Base-by-base conservation (phyloP, 2,888 invertebrate genomes). In the Catocala sponsa region DNA sequence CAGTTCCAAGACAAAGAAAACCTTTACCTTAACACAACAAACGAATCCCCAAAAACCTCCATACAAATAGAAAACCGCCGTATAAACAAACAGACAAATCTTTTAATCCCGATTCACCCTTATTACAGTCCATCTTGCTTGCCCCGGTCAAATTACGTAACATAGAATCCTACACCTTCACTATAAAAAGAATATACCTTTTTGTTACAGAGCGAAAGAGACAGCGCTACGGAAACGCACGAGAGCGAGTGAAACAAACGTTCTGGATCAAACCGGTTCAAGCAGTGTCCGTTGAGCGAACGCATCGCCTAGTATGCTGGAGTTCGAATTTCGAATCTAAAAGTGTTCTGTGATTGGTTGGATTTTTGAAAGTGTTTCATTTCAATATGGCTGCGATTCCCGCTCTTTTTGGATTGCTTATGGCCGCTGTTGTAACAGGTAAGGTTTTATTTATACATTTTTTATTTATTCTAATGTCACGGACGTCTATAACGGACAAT, bases 201-300 rank as follows among this genome's bases (percentile, higher is more conserved):
- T 91, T 92, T 92, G 92, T 92, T 92, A 74, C 92, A 92, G 92
- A 84, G 84, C 71, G 87, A 91, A 74, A 80, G 82, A 79, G 87
- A 84, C 66, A 61, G 64, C 76, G 38, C 72, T 56, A 60, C 41
- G 58, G 60, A 50, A 48, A 12, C 32, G 53, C 50, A 55, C 66
- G 56, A 66, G 87, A 74, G 82, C 53, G 81, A 85, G 81, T 68
- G 83, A 73, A 83, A 86, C 72, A 74, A 68, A 76, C 65, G 80
- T 84, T 84, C 89, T 83, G 61, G 68, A 77, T 70, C 58, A 65
- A 87, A 91, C 92, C 87, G 72, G 80, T 79, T 71, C 56, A 70
- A 82, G 79, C 77, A 85, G 86, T 87, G 86, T 81, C 83, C 79
- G 78, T 80, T 77, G 79, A 79, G 52, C 77, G 80, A 81, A 81